A percentile compares a stretch with the other conserved stretches of the same genome.
These are phyloP conservation scores for Bufotes viridis DNA, from an alignment of 2,797 vertebrate genomes.

Conservation along the genomic window DNA sequence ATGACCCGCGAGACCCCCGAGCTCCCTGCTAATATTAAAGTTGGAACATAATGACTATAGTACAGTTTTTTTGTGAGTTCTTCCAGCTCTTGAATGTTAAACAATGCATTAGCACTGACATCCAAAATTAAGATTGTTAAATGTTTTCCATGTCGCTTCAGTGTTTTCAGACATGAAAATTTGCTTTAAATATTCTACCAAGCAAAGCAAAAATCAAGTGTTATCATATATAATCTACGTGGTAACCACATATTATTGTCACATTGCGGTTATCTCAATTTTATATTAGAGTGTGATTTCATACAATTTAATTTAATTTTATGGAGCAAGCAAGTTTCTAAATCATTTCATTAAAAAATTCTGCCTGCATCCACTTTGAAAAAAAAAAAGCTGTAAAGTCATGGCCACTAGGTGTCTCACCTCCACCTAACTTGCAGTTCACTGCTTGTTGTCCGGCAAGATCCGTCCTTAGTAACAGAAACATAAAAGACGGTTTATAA, in stretches of 20 bases:
- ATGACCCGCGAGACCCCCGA: conserved; percentile 24
- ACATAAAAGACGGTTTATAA: too few species aligned
- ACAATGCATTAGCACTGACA: conserved; percentile 25
- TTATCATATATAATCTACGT: not conserved
- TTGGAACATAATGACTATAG: conserved; percentile 31
- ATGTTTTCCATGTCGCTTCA: conserved; percentile 2
- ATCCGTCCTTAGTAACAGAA: too few species aligned
- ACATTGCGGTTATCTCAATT: too few species aligned
- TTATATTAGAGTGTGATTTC: not conserved
- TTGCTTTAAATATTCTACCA: not conserved
- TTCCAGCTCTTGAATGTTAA: conserved; percentile 39
- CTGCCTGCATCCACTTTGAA: too few species aligned
- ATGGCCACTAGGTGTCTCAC: too few species aligned
- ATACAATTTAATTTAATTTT: too few species aligned
- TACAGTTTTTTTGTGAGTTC: not conserved
- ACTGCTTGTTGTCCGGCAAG: too few species aligned
- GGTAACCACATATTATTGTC: not conserved
- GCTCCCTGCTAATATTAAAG: conserved; percentile 29
- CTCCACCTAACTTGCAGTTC: too few species aligned
- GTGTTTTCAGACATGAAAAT: conserved; percentile 20
- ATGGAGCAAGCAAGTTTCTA: too few species aligned
- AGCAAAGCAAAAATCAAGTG: not conserved
- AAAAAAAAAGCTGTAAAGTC: too few species aligned
- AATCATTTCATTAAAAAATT: too few species aligned
- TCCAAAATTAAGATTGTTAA: conserved; percentile 22